A percentile compares a stretch with the other conserved stretches of the same genome.
phyloP scores from a whole-genome alignment of 2,797 vertebrate species.

The Sebastes ruberrimus region DNA sequence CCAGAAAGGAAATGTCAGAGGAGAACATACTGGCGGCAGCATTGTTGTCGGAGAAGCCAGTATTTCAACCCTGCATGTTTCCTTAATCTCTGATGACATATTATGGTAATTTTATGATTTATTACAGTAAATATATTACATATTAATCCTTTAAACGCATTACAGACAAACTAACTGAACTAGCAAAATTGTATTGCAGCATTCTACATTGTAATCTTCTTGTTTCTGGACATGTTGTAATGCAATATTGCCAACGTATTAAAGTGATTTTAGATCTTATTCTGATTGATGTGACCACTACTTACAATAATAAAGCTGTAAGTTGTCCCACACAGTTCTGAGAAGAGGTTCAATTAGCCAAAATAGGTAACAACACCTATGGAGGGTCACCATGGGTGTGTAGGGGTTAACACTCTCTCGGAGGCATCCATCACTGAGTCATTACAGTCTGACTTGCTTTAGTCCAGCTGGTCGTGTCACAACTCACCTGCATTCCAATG shows the following conservation, averaged over 20 bases:
- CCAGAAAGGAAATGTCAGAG: too few relatives aligned
- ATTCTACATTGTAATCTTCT: not conserved
- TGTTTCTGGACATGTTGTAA: not conserved
- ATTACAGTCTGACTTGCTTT: not conserved
- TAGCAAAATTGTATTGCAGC: not conserved
- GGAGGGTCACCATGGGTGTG: not conserved
- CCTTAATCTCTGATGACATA: too few relatives aligned
- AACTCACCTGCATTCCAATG: constrained; percentile 97
- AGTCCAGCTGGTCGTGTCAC: not conserved
- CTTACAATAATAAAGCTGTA: not conserved
- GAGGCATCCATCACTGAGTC: not conserved
- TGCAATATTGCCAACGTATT: not conserved
- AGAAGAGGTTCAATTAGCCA: not conserved
- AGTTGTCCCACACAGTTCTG: not conserved
- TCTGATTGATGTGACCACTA: not conserved
- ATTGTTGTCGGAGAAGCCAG: too few relatives aligned
- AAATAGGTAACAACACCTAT: not conserved
- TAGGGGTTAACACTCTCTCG: not conserved
- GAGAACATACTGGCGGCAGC: too few relatives aligned
- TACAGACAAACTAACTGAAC: not conserved
- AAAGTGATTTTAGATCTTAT: not conserved
- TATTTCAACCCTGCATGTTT: rapidly evolving
- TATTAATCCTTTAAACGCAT: not conserved
- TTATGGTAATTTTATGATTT: too few relatives aligned
- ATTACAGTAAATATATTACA: too few relatives aligned